These are phyloP conservation scores for Sciurus vulgaris DNA, from an alignment of 2,797 vertebrate genomes.

Conservation along the genomic window DNA sequence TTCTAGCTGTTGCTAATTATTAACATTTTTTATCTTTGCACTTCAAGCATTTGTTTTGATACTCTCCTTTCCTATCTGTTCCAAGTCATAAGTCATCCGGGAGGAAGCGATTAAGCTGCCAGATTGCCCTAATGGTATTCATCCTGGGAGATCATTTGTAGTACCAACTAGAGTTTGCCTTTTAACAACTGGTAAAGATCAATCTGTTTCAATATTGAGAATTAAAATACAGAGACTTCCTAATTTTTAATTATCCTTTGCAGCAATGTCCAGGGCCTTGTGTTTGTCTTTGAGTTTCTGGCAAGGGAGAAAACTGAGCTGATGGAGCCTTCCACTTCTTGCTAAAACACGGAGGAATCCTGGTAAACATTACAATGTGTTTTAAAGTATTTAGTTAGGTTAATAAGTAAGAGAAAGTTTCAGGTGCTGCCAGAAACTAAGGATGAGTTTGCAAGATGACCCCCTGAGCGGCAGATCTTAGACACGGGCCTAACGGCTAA, in stretches of 20 bases:
- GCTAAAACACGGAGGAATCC: neutral
- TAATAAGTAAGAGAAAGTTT: neutral
- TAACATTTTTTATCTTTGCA: conserved; percentile 80
- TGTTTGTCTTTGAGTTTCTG: neutral
- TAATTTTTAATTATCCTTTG: neutral
- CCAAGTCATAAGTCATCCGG: conserved; percentile 74
- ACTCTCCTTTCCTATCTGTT: conserved; percentile 74
- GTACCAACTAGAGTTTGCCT: conserved; percentile 68
- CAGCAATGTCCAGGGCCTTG: neutral
- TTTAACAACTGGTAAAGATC: conserved; percentile 70
- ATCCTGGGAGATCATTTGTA: conserved; percentile 67
- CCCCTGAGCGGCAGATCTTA: neutral
- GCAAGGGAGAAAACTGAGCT: neutral
- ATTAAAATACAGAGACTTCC: conserved; percentile 37
- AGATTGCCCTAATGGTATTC: conserved; percentile 60
- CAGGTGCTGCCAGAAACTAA: neutral
- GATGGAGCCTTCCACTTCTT: neutral
- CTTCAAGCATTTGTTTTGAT: conserved; percentile 79
- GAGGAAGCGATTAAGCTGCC: conserved; percentile 77
- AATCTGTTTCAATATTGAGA: conserved; percentile 60
- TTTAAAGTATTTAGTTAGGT: neutral
- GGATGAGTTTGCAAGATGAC: neutral
- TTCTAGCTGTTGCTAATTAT: conserved; percentile 83
- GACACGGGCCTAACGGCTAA: no score
- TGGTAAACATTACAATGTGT: neutral